Evolutionary conservation across 2,888 invertebrate species (phyloP).

Genomic region (Nowickia ferox): DNA sequence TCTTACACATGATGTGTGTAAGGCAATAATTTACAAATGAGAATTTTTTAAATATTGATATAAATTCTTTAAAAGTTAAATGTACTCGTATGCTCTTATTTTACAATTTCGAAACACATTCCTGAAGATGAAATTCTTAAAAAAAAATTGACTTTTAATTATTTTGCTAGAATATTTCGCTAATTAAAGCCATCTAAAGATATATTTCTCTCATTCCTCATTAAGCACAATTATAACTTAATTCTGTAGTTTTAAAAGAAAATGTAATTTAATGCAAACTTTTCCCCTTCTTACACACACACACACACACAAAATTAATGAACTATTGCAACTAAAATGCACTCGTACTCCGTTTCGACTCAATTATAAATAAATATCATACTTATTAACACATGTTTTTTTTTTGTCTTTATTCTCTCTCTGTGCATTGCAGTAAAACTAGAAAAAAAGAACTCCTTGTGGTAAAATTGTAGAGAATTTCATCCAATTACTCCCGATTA

Average conservation of each 20-base stretch:
- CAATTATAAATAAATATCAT: slow-evolving; percentile 59
- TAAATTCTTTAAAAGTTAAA: too few species aligned
- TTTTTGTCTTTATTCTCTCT: slow-evolving; percentile 19
- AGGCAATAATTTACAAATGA: too few species aligned
- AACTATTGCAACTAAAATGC: slow-evolving; percentile 12
- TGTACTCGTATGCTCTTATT: too few species aligned
- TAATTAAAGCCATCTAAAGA: too few species aligned
- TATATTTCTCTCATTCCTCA: neutral
- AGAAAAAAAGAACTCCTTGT: slow-evolving; percentile 9
- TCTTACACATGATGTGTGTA: too few species aligned
- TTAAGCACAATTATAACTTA: slow-evolving; percentile 4
- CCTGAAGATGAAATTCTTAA: too few species aligned
- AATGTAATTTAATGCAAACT: neutral
- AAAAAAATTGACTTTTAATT: too few species aligned
- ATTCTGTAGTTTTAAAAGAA: neutral
- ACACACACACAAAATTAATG: slow-evolving; percentile 23
- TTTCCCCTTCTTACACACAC: neutral
- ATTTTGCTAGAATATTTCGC: too few species aligned
- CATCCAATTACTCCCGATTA: slow-evolving; percentile 38
- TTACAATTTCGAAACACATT: too few species aligned
- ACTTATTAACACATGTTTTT: slow-evolving; percentile 47
- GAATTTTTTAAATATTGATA: too few species aligned
- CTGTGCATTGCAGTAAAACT: neutral
- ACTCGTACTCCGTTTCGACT: neutral
- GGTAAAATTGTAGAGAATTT: slow-evolving; percentile 27